Evolutionary conservation across 2,888 invertebrate genomes (phyloP).

Genomic region (Aethes cnicana): DNA sequence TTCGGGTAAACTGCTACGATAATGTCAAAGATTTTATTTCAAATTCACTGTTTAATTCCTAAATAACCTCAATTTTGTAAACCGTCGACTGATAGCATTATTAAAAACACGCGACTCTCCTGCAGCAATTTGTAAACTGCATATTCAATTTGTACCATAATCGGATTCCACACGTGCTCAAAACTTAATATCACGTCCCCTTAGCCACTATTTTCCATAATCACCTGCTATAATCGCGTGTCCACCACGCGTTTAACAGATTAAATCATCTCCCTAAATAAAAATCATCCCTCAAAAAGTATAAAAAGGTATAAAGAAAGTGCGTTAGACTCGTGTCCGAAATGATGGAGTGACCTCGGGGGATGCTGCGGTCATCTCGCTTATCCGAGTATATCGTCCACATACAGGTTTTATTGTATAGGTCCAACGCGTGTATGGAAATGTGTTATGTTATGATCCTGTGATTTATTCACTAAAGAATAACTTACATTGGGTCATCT

Average conservation of each 20-base stretch:
- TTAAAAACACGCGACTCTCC: too few species aligned
- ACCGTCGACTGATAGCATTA: too few species aligned
- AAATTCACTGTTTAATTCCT: too few species aligned
- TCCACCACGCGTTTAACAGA: conserved; percentile 11
- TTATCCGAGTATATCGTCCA: conserved; percentile 15
- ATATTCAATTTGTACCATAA: too few species aligned
- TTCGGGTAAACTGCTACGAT: too few species aligned
- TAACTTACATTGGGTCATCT: too few species aligned
- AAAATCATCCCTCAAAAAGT: conserved; percentile 18
- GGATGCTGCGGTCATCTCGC: conserved; percentile 51
- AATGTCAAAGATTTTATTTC: too few species aligned
- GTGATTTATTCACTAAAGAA: not conserved
- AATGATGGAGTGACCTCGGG: conserved; percentile 42
- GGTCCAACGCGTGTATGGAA: conserved; percentile 10
- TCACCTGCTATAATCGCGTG: conserved; percentile 12
- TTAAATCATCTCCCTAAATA: conserved; percentile 27
- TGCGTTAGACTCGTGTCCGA: conserved; percentile 47
- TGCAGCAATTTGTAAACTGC: too few species aligned
- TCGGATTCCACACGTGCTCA: conserved; percentile 1
- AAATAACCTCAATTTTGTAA: too few species aligned
- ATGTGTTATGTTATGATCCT: not conserved
- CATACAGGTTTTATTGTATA: not conserved
- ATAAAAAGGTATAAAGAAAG: conserved; percentile 36
- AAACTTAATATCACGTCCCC: conserved; percentile 9
- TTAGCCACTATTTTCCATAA: not conserved